Evolutionary conservation across 2,888 invertebrate species (phyloP).

Genomic region (Dendrolimus houi): DNA sequence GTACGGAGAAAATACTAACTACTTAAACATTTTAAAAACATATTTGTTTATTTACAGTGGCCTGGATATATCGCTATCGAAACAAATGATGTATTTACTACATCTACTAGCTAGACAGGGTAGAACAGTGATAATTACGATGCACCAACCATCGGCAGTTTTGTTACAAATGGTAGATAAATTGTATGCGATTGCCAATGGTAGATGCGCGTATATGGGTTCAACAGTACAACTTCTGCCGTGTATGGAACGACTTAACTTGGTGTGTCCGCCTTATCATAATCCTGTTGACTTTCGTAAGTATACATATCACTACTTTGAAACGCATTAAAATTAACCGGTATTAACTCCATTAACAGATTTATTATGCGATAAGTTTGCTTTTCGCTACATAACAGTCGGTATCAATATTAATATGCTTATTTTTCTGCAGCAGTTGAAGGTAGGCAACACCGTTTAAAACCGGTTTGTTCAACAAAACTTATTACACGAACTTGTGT

Average conservation of each 20-base stretch:
- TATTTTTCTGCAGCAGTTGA: too few species aligned
- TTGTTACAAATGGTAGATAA: slow-evolving; percentile 93
- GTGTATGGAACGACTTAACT: slow-evolving; percentile 81
- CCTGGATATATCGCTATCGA: slow-evolving; percentile 79
- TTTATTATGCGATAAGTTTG: too few species aligned
- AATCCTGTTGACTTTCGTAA: slow-evolving; percentile 94
- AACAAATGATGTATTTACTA: slow-evolving; percentile 87
- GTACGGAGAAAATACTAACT: too few species aligned
- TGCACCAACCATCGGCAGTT: slow-evolving; percentile 93
- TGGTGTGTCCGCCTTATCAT: slow-evolving; percentile 91
- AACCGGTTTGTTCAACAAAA: too few species aligned
- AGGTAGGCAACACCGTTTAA: too few species aligned
- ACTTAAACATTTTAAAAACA: too few species aligned
- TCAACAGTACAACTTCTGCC: slow-evolving; percentile 84
- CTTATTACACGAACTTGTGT: too few species aligned
- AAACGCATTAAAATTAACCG: too few species aligned
- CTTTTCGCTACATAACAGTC: too few species aligned
- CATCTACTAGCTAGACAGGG: slow-evolving; percentile 90
- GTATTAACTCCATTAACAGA: too few species aligned
- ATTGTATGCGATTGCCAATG: slow-evolving; percentile 88
- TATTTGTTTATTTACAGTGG: slow-evolving; percentile 40
- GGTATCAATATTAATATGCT: too few species aligned
- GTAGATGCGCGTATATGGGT: slow-evolving; percentile 88
- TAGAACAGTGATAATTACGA: slow-evolving; percentile 90
- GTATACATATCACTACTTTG: slow-evolving; percentile 27